These are phyloP conservation scores for Euglossa dilemma DNA, from an alignment of 1,140 invertebrate genomes.

Conservation along the genomic window DNA sequence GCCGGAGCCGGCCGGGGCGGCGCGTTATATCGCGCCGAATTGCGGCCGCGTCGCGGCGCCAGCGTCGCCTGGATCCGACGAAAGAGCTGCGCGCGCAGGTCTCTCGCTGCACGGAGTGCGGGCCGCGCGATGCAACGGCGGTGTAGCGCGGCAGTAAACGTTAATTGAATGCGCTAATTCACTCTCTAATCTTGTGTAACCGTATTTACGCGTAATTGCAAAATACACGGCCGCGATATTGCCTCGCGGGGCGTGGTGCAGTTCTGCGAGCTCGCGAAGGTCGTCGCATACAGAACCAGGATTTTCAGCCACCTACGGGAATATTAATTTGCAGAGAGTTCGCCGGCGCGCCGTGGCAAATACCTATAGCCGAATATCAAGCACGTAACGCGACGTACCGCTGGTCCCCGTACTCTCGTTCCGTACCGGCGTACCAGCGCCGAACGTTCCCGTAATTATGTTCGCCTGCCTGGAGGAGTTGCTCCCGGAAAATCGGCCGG, in stretches of 20 bases:
- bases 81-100: conserved; percentile 68
- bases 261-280: conserved; percentile 44
- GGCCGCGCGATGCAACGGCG: conserved; percentile 24
- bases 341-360: conserved; percentile 42
- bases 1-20: neutral
- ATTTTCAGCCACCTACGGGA: conserved; percentile 62
- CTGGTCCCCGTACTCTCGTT: conserved; percentile 18
- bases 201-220: conserved; percentile 78
- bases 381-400: conserved; percentile 48
- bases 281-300: conserved; percentile 44
- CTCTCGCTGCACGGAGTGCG: neutral
- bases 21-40: conserved; percentile 54
- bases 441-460: conserved; percentile 49
- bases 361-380: conserved; percentile 54
- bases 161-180: conserved; percentile 81
- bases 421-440: neutral
- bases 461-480: conserved; percentile 11
- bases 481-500: neutral
- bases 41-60: conserved; percentile 11
- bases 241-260: conserved; percentile 43
- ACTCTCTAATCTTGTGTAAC: conserved; percentile 76
- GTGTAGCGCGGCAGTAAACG: conserved; percentile 68
- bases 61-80: conserved; percentile 69
- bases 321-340: conserved; percentile 65
- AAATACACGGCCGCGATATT: conserved; percentile 74